Base-by-base conservation (phyloP, 1,140 invertebrate genomes). In the Riptortus pedestris region DNA sequence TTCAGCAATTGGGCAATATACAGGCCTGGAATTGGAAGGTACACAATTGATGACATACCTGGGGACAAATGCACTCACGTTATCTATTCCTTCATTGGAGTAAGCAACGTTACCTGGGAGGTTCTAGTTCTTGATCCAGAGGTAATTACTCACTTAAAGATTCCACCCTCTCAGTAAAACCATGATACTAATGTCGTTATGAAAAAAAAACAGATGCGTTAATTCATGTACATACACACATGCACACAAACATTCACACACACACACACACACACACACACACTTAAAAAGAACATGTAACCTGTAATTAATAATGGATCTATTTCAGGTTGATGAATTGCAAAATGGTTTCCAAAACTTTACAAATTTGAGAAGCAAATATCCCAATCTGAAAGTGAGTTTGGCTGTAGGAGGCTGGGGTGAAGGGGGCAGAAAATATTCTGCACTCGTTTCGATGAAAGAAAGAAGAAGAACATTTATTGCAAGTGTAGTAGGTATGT, bases 1-100 rank as follows among this genome's bases (percentile, higher is more conserved):
- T 93, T 91, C 76, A 91, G 87, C 71, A 92, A 91, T 71, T 94
- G 91, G 91, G 91, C 91, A 3, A 81, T 91, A n/a, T 88, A 92
- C 74, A 78, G 90, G 33, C 87, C 88, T 0, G 88, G 84, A 4
- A 75, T 87, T 5, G 90, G 89, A 2, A 83, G 82, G 38, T 93
- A 93, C 70, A 84, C 79, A 1, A 83, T 93, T 51, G 84, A 91
- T 48, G 88, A 93, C 71, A 83, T 93, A 58, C 90, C 90, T 0
- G 85, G 80, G 1, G 82, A 90, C 67, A 75, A 88, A 29, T 94
- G 91, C 71, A 93, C 91, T 0, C 91, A 94, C 72, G 71, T 93
- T 2, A 85, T 93, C 52, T 94, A 93, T 72, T 90, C 90, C n/a
- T 94, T 94, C 72, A 85, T 92, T 63, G 91, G 91, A 1, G 84